Base-by-base conservation (phyloP, 2,888 invertebrate genomes). In the Euproctis similis region DNA sequence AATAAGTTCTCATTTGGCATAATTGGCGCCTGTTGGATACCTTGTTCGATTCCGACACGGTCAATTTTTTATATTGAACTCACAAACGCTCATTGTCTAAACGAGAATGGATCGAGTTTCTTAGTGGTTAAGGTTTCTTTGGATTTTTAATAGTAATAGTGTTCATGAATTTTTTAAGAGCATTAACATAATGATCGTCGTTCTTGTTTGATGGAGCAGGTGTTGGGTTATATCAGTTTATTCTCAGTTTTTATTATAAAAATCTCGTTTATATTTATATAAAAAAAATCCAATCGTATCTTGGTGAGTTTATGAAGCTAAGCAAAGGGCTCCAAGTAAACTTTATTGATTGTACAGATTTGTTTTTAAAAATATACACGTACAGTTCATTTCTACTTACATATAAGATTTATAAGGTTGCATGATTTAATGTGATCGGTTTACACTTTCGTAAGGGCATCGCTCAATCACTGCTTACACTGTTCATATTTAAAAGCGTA, bases 181-280 rank as follows among this genome's bases (percentile, higher is more conserved):
- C 67, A 82, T 81, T 81, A 81, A 64, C 80, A 77, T 81, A 78
- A 81, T 77, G 74, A 76, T 73, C 66, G 71, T 65, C 66, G 65
- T 70, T 62, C 66, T 70, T 64, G 70, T 78, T 76, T 75, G 77
- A 77, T 73, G 69, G 67, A 78, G 78, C 82, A 84, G 82, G 82
- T 84, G 82, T 77, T 70, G 58, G 65, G 62, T n/a, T 68, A 59
- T 76, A 76, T 80, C 73, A 69, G 76, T 74, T 76, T 72, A 77
- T 80, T 78, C 76, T 77, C 73, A 55, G 74, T 75, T 81, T 78
- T 80, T 80, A 76, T 73, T 68, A 71, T 72, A 70, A 80, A 61
- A 77, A 77, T 78, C 77, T 77, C 70, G 72, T 80, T 62, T 80
- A 72, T 66, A 63, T n/a, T n/a, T n/a, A 59, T 65, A 69, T 62